phyloP scores from a whole-genome alignment of 2,797 vertebrate genomes.

The Crocodylus rhombifer region DNA sequence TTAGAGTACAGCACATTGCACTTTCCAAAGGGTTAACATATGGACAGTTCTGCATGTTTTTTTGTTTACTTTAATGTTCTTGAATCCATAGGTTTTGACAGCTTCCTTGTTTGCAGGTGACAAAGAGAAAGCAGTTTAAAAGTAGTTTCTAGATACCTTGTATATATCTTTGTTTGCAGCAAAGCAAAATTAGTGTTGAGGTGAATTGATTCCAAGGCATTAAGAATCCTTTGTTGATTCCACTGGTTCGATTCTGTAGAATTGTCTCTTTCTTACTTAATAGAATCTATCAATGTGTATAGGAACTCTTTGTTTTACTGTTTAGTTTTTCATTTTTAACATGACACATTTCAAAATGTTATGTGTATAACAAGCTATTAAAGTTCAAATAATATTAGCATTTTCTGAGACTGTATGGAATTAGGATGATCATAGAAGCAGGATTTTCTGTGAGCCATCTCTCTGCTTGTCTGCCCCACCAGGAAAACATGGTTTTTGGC shows the following conservation, averaged over 20 bases:
- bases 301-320: no score
- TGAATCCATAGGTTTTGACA: background rate
- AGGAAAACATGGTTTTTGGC: background rate
- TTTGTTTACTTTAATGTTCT: background rate
- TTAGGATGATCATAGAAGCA: background rate
- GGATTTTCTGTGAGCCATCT: background rate
- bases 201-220: background rate
- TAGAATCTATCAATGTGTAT: background rate
- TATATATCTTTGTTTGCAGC: background rate
- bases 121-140: background rate
- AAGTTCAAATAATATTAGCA: background rate
- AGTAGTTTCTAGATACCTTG: background rate
- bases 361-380: background rate
- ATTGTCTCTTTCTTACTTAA: background rate
- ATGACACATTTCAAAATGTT: background rate
- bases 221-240: background rate
- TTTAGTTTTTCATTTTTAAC: background rate
- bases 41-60: background rate
- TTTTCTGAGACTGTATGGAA: background rate
- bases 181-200: background rate
- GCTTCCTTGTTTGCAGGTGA: background rate
- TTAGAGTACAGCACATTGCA: constrained; percentile 2
- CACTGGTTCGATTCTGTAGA: background rate
- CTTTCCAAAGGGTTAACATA: constrained; percentile 29
- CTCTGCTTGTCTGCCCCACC: no score